Conservation (phyloP, 2,797 vertebrate genomes). For the Clarias fuscus region DNA sequence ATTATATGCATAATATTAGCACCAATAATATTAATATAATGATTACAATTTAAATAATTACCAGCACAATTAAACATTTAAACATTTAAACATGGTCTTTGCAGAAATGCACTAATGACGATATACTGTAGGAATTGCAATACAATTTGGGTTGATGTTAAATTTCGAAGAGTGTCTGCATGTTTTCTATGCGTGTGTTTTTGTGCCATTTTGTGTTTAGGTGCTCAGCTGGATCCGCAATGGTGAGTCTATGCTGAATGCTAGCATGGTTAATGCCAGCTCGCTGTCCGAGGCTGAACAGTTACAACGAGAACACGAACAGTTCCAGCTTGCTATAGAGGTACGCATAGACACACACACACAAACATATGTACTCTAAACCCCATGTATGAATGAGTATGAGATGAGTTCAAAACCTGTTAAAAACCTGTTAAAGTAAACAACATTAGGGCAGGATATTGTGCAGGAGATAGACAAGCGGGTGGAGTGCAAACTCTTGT, state of each 20-base stretch:
- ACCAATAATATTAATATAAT: background rate
- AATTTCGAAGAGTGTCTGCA: background rate
- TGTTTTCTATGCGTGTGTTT: slow-evolving; percentile 8
- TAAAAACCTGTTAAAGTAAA: slow-evolving; percentile 18
- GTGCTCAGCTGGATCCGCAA: slow-evolving; percentile 98
- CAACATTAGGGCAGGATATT: slow-evolving; percentile 17
- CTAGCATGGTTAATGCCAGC: slow-evolving; percentile 95
- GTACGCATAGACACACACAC: slow-evolving; percentile 64
- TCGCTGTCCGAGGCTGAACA: slow-evolving; percentile 97
- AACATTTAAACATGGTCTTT: too few species aligned
- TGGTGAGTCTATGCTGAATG: slow-evolving; percentile 97
- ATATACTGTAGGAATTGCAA: background rate
- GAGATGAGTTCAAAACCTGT: slow-evolving; percentile 37
- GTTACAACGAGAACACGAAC: slow-evolving; percentile 95
- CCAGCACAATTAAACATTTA: background rate
- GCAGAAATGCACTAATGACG: background rate
- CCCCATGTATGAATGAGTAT: slow-evolving; percentile 29
- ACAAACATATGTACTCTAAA: slow-evolving; percentile 24
- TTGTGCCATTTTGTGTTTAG: slow-evolving; percentile 67
- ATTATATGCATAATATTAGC: too few species aligned
- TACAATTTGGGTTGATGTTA: background rate
- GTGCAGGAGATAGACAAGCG: slow-evolving; percentile 21
- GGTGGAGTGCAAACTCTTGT: slow-evolving; percentile 32
- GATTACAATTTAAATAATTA: background rate
- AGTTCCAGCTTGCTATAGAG: slow-evolving; percentile 96